Evolutionary conservation across 2,888 invertebrate species (phyloP).

Genomic region (Acronicta leporina): DNA sequence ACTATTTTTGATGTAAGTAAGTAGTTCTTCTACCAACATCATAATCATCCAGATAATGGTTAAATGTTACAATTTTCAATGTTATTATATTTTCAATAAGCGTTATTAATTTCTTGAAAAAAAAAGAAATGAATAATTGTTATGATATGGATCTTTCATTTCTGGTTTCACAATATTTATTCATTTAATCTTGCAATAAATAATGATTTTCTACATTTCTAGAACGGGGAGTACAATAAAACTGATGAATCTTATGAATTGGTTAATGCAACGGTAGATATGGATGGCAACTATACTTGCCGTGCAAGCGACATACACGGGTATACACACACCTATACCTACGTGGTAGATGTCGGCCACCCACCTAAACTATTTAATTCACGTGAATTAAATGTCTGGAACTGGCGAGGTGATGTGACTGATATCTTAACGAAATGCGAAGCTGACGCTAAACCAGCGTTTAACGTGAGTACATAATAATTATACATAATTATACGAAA

Average conservation of each 20-base stretch:
- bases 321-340: conserved; percentile 41
- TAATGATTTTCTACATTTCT: background rate
- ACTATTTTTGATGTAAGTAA: too few relatives aligned
- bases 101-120: too few relatives aligned
- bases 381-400: background rate
- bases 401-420: background rate
- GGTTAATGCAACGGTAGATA: background rate
- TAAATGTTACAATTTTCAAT: too few relatives aligned
- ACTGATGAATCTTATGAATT: conserved; percentile 18
- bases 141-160: too few relatives aligned
- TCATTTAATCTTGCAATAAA: too few relatives aligned
- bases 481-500: too few relatives aligned
- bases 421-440: conserved; percentile 24
- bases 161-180: too few relatives aligned
- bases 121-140: too few relatives aligned
- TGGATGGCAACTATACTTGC: conserved; percentile 57
- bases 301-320: conserved; percentile 49
- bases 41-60: too few relatives aligned
- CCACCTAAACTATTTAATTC: conserved; percentile 29
- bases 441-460: conserved; percentile 24
- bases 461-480: conserved; percentile 33
- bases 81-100: too few relatives aligned
- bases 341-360: conserved; percentile 45
- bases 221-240: conserved; percentile 7
- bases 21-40: too few relatives aligned